A percentile compares a stretch with the other conserved stretches of the same genome.
Evolutionary conservation across 2,888 invertebrate species (phyloP).

Genomic region (Tenthredo scrophulariae): DNA sequence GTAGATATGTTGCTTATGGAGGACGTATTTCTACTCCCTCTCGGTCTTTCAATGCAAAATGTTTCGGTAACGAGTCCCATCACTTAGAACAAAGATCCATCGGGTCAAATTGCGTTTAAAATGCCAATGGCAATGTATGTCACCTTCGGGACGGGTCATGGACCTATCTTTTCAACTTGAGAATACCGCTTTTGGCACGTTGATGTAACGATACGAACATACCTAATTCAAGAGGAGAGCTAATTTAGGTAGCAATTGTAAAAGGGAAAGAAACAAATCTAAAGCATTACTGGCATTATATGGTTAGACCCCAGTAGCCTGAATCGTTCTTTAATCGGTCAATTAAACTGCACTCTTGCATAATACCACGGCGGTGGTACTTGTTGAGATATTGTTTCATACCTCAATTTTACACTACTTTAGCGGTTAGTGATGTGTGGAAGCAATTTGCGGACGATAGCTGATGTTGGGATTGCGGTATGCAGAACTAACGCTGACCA

Average conservation of each 20-base stretch:
- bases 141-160: background rate
- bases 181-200: background rate
- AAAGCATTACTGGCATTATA: background rate
- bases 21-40: background rate
- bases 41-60: background rate
- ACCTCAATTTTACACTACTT: background rate
- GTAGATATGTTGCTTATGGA: constrained; percentile 5
- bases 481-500: constrained; percentile 15
- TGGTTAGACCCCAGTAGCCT: background rate
- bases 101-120: background rate
- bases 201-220: background rate
- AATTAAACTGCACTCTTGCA: background rate
- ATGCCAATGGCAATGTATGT: background rate
- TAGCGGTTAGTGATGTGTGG: background rate
- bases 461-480: constrained; percentile 13
- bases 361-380: background rate
- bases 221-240: background rate
- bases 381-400: background rate
- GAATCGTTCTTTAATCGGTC: background rate
- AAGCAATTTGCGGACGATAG: constrained; percentile 6
- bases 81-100: background rate
- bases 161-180: background rate
- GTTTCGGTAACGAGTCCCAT: background rate
- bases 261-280: background rate
- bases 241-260: background rate